Evolutionary conservation across 2,888 invertebrate genomes (phyloP), one percentile per base, ranked within the genome.

Genomic region (Lochmaea crataegi): DNA sequence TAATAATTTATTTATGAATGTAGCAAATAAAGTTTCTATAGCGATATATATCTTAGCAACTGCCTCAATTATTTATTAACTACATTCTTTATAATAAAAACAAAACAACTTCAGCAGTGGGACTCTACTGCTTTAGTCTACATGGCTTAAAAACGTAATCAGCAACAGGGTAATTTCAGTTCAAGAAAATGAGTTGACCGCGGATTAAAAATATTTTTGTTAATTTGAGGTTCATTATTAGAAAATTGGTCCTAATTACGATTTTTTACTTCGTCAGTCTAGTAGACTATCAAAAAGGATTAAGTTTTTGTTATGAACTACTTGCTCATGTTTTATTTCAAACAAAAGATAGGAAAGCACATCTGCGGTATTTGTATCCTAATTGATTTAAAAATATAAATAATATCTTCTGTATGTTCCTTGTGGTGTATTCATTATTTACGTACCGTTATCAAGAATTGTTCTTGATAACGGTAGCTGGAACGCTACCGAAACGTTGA

Each of bases 1-100:
- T 60, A 26, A 60, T 60, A 60, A 60, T 60, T 60, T 60, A 60
- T 60, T 60, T 32, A 38, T 60, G 58, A 60, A 60, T 60, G 58
- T 60, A 60, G 58, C 38, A 38, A 60, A 60, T 60, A 60, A 58
- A 60, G 38, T 60, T 38, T 38, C 9, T 60, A 38, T 32, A 60
- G 53, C 58, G 58, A 60, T 60, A 53, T 53, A 51, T n/a, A 53
- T 16, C 3, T 12, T 60, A n/a, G 32, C 38, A 60, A 60, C 32
- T 26, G 32, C 32, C 3, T 38, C 38, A 38, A 60, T 16, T 60
- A 60, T 60, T 60, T 60, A 60, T 60, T 60, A 60, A 60, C 58
- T 32, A 60, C 58, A 32, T 60, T 60, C 58, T 38, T 60, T 32
- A 32, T n/a, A 12, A 32, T 60, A 18, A 53, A 48, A 53, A 53